phyloP scores from a whole-genome alignment of 92 coral and sea anemone species.

The Porites divaricata region DNA sequence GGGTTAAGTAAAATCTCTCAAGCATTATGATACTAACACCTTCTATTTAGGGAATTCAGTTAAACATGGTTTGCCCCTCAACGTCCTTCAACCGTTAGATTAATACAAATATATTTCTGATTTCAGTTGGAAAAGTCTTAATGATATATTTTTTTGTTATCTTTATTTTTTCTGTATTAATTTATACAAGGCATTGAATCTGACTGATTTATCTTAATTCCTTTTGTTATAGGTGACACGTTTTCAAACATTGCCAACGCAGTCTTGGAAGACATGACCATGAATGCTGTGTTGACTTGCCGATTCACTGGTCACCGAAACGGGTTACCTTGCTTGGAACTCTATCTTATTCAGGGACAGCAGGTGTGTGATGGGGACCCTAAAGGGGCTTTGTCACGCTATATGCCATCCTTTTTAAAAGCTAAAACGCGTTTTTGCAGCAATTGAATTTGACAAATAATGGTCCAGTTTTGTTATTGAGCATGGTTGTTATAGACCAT shows the following conservation, averaged over 20 bases:
- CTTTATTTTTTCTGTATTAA: too few species aligned
- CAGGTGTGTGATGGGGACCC: slow-evolving; percentile 56
- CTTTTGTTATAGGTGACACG: slow-evolving; percentile 72
- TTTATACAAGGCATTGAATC: too few species aligned
- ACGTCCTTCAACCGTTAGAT: too few species aligned
- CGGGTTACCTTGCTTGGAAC: slow-evolving; percentile 88
- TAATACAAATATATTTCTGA: too few species aligned
- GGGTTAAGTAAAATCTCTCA: too few species aligned
- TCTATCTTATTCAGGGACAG: slow-evolving; percentile 84
- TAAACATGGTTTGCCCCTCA: too few species aligned
- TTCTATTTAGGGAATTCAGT: too few species aligned
- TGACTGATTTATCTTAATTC: background rate
- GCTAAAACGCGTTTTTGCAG: background rate
- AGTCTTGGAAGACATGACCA: slow-evolving; percentile 85
- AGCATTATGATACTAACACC: too few species aligned
- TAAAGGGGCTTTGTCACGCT: background rate
- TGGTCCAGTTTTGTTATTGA: too few species aligned
- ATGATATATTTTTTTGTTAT: too few species aligned
- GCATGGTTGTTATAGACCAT: too few species aligned
- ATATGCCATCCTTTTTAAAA: background rate
- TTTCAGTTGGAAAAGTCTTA: too few species aligned
- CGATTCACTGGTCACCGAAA: slow-evolving; percentile 85
- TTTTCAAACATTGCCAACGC: slow-evolving; percentile 92
- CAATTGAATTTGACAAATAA: background rate
- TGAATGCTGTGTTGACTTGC: slow-evolving; percentile 86